phyloP scores from a whole-genome alignment of 2,113 vertebrate genomes.

The Syngnathus scovelli region DNA sequence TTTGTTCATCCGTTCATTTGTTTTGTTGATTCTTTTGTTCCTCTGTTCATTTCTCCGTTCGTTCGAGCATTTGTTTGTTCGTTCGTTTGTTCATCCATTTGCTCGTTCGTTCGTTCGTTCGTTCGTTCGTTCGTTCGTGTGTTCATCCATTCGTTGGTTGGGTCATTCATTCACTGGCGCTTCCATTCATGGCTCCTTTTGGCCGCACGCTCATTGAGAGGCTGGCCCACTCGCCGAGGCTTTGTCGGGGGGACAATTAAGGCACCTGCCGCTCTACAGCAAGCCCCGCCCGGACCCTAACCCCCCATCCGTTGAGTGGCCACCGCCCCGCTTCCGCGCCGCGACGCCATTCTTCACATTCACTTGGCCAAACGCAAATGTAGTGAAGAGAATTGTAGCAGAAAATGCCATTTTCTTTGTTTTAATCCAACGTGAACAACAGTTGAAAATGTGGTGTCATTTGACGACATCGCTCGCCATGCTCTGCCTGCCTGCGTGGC shows the following conservation, averaged over 20 bases:
- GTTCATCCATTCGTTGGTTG: no score
- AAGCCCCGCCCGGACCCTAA: constrained; percentile 18
- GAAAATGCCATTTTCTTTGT: not conserved
- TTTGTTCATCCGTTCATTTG: no score
- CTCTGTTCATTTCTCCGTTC: no score
- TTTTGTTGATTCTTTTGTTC: no score
- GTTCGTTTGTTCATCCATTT: no score
- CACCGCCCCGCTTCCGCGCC: constrained; percentile 50
- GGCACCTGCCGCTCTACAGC: constrained; percentile 67
- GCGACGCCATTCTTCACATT: constrained; percentile 24
- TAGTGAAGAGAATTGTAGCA: not conserved
- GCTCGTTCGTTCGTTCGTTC: no score
- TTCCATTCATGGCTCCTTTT: constrained; percentile 54
- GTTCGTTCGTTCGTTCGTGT: no score
- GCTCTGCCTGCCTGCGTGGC: no score
- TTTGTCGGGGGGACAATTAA: constrained; percentile 65
- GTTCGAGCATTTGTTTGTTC: no score
- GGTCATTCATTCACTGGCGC: constrained; percentile 50
- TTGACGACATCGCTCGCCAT: no score
- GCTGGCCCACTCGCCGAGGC: constrained; percentile 61
- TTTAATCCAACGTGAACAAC: no score
- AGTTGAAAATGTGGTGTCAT: no score
- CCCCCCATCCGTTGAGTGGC: constrained; percentile 23
- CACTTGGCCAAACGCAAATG: constrained; percentile 7
- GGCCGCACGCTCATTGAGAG: constrained; percentile 63